Conservation (phyloP, 2,888 invertebrate species). For the Lordiphosa andalusiaca region DNA sequence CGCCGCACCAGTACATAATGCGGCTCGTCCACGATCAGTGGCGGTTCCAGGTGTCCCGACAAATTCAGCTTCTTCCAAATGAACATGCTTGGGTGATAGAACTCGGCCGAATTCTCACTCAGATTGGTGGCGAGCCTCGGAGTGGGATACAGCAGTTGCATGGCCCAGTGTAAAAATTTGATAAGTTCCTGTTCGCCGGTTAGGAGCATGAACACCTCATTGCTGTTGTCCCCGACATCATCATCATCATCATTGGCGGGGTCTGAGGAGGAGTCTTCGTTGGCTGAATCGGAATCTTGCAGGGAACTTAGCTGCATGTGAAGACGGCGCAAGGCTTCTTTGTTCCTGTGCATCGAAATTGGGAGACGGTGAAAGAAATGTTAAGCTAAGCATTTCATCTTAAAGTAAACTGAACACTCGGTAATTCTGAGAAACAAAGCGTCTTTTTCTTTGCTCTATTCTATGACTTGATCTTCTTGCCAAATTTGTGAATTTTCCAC, state of each 20-base stretch:
- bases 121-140: slow-evolving; percentile 30
- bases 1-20: slow-evolving; percentile 75
- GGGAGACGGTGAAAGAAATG: slow-evolving; percentile 6
- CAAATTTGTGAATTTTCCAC: too few relatives aligned
- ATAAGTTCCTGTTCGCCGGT: slow-evolving; percentile 76
- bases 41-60: slow-evolving; percentile 77
- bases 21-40: slow-evolving; percentile 78
- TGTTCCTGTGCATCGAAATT: slow-evolving; percentile 36
- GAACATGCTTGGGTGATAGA: slow-evolving; percentile 71
- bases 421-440: too few relatives aligned
- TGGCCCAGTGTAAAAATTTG: slow-evolving; percentile 77
- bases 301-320: slow-evolving; percentile 41
- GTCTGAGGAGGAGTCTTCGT: slow-evolving; percentile 17
- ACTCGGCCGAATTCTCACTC: slow-evolving; percentile 53
- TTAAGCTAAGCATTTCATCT: neutral
- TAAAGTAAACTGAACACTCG: too few relatives aligned
- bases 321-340: slow-evolving; percentile 49
- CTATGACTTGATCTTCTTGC: too few relatives aligned
- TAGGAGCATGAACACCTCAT: slow-evolving; percentile 72
- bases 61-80: slow-evolving; percentile 77
- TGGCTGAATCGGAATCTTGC: slow-evolving; percentile 26
- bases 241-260: slow-evolving; percentile 12
- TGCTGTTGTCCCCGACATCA: slow-evolving; percentile 42
- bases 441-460: too few relatives aligned
- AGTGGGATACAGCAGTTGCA: slow-evolving; percentile 70